phyloP scores from a whole-genome alignment of 2,888 invertebrate species.

The Sepiola atlantica region DNA sequence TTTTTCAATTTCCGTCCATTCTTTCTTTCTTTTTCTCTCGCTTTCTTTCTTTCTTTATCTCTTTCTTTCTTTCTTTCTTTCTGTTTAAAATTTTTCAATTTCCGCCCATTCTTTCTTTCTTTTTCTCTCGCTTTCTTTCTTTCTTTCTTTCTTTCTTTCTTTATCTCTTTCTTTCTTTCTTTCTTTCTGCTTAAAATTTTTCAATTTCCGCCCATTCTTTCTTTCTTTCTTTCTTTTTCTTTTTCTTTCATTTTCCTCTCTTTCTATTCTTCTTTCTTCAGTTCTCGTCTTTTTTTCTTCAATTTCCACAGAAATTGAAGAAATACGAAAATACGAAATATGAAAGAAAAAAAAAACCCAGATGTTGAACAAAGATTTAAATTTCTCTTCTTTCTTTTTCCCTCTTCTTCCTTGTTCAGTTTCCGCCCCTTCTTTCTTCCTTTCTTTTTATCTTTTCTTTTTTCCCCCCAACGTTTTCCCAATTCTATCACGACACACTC shows the following conservation, averaged over 20 bases:
- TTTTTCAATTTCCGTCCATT: slow-evolving; percentile 53
- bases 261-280: slow-evolving; percentile 54
- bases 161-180: background rate
- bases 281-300: slow-evolving; percentile 52
- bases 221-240: background rate
- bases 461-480: too few relatives aligned
- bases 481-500: too few relatives aligned
- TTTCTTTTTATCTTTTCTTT: too few relatives aligned
- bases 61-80: slow-evolving; percentile 34
- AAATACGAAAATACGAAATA: too few relatives aligned
- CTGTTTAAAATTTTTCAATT: slow-evolving; percentile 52
- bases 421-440: too few relatives aligned
- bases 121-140: background rate
- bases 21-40: background rate
- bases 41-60: background rate
- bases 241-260: slow-evolving; percentile 48
- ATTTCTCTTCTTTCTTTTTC: slow-evolving; percentile 47
- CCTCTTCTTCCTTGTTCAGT: slow-evolving; percentile 44
- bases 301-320: too few relatives aligned
- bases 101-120: slow-evolving; percentile 50
- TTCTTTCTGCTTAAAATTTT: too few relatives aligned
- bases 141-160: background rate
- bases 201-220: background rate
- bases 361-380: too few relatives aligned
- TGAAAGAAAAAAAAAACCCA: too few relatives aligned